A percentile compares a stretch with the other conserved stretches of the same genome.
Conservation (phyloP, 2,888 invertebrate species). For the Agrotis clavis region DNA sequence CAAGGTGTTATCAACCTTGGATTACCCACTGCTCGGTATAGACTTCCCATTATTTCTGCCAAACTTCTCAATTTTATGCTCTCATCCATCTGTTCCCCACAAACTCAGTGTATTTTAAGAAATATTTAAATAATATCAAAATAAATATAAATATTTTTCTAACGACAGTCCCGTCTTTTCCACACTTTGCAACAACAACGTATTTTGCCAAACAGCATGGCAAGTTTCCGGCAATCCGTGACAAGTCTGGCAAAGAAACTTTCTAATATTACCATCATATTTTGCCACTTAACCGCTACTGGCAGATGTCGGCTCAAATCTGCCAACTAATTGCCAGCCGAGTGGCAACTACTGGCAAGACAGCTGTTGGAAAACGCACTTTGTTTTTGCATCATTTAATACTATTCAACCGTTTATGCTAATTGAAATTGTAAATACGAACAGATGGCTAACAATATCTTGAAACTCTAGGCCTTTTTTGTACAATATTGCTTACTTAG, state of each 20-base stretch:
- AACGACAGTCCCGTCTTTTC: neutral
- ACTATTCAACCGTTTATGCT: neutral
- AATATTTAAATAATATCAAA: neutral
- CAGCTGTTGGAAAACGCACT: slow-evolving; percentile 22
- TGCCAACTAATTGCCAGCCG: slow-evolving; percentile 57
- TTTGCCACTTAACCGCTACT: slow-evolving; percentile 50
- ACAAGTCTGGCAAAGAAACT: slow-evolving; percentile 50
- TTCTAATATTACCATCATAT: slow-evolving; percentile 35
- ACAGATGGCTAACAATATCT: neutral
- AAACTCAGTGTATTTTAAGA: no score
- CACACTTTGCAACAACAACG: slow-evolving; percentile 6
- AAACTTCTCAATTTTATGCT: no score
- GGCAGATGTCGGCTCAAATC: slow-evolving; percentile 48
- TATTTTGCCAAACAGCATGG: slow-evolving; percentile 19
- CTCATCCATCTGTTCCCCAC: no score
- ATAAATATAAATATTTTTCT: neutral
- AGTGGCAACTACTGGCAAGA: slow-evolving; percentile 45
- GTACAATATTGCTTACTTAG: no score
- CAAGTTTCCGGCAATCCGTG: slow-evolving; percentile 34
- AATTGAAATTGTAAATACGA: neutral
- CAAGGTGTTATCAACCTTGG: no score
- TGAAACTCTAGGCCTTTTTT: neutral
- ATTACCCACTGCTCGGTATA: no score
- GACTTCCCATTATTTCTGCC: no score
- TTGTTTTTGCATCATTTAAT: slow-evolving; percentile 22